These are phyloP conservation scores for Pipistrellus kuhlii DNA, from an alignment of 2,797 vertebrate genomes.

Conservation along the genomic window DNA sequence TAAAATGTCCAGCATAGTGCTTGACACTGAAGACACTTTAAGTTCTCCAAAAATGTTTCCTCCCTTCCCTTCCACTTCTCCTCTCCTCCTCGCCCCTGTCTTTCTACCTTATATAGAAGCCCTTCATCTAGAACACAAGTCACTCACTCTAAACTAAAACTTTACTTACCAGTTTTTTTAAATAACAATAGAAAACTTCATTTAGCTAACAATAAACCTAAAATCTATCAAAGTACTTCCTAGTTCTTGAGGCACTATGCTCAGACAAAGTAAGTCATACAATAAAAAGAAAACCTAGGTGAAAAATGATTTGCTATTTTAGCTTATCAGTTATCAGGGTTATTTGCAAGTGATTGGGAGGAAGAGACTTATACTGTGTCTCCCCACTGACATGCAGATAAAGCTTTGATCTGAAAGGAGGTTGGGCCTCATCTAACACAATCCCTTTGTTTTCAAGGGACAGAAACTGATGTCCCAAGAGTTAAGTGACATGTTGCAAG, in stretches of 20 bases:
- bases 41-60: neutral
- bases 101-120: neutral
- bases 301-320: neutral
- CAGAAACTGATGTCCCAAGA: neutral
- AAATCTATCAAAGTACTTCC: neutral
- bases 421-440: neutral
- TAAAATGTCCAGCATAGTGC: neutral
- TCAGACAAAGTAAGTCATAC: neutral
- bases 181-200: constrained; percentile 34
- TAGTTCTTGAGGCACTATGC: neutral
- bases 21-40: neutral
- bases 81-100: neutral
- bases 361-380: neutral
- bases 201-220: neutral
- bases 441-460: neutral
- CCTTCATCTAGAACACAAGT: neutral
- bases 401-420: neutral
- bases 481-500: neutral
- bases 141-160: constrained; percentile 1
- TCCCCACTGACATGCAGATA: neutral
- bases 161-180: neutral
- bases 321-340: neutral
- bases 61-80: neutral
- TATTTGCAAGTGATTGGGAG: neutral
- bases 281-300: neutral